These are phyloP conservation scores for Samia ricini DNA, from an alignment of 1,140 invertebrate species.

Conservation along the genomic window DNA sequence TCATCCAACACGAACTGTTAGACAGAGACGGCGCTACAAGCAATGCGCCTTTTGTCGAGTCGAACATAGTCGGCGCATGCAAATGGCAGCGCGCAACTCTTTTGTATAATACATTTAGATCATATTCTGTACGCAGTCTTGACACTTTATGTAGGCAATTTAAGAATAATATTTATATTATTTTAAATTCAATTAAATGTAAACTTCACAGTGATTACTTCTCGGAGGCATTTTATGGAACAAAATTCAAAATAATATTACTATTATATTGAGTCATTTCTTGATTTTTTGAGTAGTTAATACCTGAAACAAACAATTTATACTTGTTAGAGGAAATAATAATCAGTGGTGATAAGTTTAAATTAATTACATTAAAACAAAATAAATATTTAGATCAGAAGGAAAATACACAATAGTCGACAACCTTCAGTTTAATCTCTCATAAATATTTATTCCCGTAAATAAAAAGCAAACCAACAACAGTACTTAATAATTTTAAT, in stretches of 20 bases:
- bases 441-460: not conserved
- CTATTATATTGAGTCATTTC: not conserved
- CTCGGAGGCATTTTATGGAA: not conserved
- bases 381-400: no score
- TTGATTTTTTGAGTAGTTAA: not conserved
- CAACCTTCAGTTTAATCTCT: no score
- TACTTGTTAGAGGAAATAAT: not conserved
- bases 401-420: no score
- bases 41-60: constrained; percentile 79
- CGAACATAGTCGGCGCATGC: constrained; percentile 76
- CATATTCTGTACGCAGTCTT: constrained; percentile 33
- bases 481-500: not conserved
- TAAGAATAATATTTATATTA: not conserved
- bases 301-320: not conserved
- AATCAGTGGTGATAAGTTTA: no score
- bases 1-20: constrained; percentile 88
- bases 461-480: not conserved
- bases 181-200: not conserved
- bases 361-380: no score
- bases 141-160: constrained; percentile 13
- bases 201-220: not conserved
- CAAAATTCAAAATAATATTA: not conserved
- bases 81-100: constrained; percentile 57
- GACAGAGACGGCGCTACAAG: constrained; percentile 86
- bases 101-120: constrained; percentile 73